Conservation (phyloP, 1,140 invertebrate species). For the Paracyclopina nana region DNA sequence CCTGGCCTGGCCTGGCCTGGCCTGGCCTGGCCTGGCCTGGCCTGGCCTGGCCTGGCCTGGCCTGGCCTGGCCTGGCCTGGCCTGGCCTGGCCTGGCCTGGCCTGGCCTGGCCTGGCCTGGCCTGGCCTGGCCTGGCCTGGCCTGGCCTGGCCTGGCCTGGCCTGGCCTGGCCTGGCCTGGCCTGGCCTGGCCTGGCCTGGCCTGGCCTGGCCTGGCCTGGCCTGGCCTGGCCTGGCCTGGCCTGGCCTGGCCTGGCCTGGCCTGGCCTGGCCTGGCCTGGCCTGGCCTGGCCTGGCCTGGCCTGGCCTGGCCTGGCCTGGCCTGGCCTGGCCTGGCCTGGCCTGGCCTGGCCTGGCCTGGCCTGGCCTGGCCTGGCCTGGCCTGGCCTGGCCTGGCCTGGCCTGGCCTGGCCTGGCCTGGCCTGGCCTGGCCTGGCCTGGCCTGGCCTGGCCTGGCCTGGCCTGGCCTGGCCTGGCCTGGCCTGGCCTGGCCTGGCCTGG, state of each 20-base stretch:
- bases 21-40: slow-evolving; percentile 18
- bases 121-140: slow-evolving; percentile 19
- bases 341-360: slow-evolving; percentile 18
- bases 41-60: slow-evolving; percentile 19
- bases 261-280: slow-evolving; percentile 19
- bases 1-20: slow-evolving; percentile 16
- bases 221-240: slow-evolving; percentile 18
- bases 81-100: slow-evolving; percentile 14
- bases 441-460: slow-evolving; percentile 20
- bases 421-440: slow-evolving; percentile 17
- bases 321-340: slow-evolving; percentile 18
- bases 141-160: slow-evolving; percentile 20
- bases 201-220: slow-evolving; percentile 19
- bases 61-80: slow-evolving; percentile 21
- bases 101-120: slow-evolving; percentile 20
- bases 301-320: slow-evolving; percentile 17
- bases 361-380: slow-evolving; percentile 18
- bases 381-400: slow-evolving; percentile 18
- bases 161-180: slow-evolving; percentile 22
- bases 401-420: slow-evolving; percentile 20
- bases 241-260: slow-evolving; percentile 19
- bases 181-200: slow-evolving; percentile 19
- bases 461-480: slow-evolving; percentile 20
- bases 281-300: slow-evolving; percentile 19
- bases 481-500: slow-evolving; percentile 20